Conservation (phyloP, 2,113 vertebrate species). For the Hyperopisus bebe region DNA sequence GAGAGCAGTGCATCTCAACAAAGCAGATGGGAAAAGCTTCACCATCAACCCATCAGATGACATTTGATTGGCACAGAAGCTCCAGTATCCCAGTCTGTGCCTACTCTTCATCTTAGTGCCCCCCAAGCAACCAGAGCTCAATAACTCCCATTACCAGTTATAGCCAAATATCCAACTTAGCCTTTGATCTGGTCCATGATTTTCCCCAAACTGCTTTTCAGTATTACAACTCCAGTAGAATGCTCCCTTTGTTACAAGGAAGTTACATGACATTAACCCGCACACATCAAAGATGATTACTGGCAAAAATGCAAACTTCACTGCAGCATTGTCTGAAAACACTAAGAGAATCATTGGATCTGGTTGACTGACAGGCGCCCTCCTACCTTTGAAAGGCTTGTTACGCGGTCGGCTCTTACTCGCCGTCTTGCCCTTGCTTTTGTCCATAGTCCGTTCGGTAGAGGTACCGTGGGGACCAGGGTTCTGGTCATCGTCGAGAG, state of each 20-base stretch:
- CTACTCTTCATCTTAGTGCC: neutral
- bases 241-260: neutral
- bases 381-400: constrained; percentile 88
- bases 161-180: neutral
- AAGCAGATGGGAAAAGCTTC: neutral
- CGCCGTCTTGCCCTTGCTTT: constrained; percentile 73
- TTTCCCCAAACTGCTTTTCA: neutral
- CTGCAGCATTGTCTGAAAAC: neutral
- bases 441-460: constrained; percentile 66
- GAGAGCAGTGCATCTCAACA: neutral
- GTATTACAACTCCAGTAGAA: neutral
- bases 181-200: neutral
- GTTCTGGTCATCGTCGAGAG: constrained; percentile 65
- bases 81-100: neutral
- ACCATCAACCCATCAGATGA: neutral
- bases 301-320: neutral
- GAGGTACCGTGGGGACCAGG: constrained; percentile 28
- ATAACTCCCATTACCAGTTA: neutral
- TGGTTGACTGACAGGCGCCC: neutral
- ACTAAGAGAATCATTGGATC: neutral
- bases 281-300: neutral
- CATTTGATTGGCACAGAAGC: neutral
- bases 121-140: neutral
- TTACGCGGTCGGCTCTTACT: constrained; percentile 86
- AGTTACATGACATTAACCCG: neutral